phyloP scores from a whole-genome alignment of 2,797 vertebrate species.

The Rhincodon typus region DNA sequence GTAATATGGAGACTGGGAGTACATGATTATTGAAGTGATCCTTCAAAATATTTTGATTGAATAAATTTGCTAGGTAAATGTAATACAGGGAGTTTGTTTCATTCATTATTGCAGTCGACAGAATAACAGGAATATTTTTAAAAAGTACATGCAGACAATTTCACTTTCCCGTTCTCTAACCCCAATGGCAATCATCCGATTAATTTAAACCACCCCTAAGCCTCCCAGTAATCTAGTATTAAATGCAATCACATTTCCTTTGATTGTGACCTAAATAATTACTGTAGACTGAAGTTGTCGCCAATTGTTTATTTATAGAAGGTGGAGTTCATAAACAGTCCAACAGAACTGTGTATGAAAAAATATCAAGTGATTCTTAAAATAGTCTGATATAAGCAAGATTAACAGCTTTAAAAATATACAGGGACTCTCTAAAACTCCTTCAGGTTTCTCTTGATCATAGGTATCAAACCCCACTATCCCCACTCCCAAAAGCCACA shows the following conservation, averaged over 20 bases:
- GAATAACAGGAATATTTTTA: neutral
- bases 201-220: slow-evolving; percentile 28
- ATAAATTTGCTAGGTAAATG: neutral
- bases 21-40: neutral
- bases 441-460: neutral
- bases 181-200: slow-evolving; percentile 25
- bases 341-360: neutral
- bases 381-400: neutral
- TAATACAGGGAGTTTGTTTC: neutral
- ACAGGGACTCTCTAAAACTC: neutral
- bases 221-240: slow-evolving; percentile 33
- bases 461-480: no score
- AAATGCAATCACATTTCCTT: slow-evolving; percentile 33
- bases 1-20: neutral
- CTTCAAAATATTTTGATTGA: neutral
- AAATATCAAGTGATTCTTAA: neutral
- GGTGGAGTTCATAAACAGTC: neutral
- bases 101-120: neutral
- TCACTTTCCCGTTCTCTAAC: neutral
- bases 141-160: neutral
- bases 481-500: neutral
- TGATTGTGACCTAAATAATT: slow-evolving; percentile 35
- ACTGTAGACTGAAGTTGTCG: neutral
- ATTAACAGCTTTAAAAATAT: neutral
- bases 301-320: neutral